Base-by-base conservation (phyloP, 2,113 vertebrate species). In the Stictonetta naevosa region DNA sequence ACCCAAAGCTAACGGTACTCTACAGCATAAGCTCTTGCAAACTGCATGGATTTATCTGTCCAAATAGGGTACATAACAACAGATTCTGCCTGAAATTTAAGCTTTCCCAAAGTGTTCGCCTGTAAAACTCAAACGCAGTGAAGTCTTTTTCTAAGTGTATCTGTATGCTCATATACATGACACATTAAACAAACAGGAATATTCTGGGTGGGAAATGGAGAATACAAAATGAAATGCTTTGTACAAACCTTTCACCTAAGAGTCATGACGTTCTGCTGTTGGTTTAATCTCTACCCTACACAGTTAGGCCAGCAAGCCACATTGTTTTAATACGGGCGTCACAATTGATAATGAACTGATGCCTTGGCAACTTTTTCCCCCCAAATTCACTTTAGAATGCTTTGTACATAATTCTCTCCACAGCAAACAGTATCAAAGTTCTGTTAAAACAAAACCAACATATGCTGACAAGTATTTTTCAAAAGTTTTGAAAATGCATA, bases 241-340 rank as follows among this genome's bases (percentile, higher is more conserved):
- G 46, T 36, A 95, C 80, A 96, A 95, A 90, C 77, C 52, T 90
- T 96, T 96, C 80, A 95, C 79, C 60, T 60, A 18, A 28, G 38
- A 93, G 60, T 48, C 22, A 3, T 50, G 83, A 92, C 80, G 86
- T 68, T 77, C 90, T 86, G 60, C 88, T 90, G 36, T 79, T 83
- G 52, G 73, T 92, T 95, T 94, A 93, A 93, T 95, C 80, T 74
- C 78, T 58, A 88, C 31, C 25, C 87, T 90, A 86, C 55, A 96
- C 40, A 92, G 88, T 60, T 71, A 83, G n/a, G 75, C 50, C 89
- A 76, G 83, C 17, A 93, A 94, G 72, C 77, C 62, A 58, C 7
- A 11, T 56, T 66, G 56, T 69, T 83, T 92, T 88, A 86, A 50
- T 63, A 60, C 6, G 84, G 53, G 29, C 34, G 60, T 52, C 26